Conservation (phyloP, 1,140 invertebrate species). For the Cephus cinctus region DNA sequence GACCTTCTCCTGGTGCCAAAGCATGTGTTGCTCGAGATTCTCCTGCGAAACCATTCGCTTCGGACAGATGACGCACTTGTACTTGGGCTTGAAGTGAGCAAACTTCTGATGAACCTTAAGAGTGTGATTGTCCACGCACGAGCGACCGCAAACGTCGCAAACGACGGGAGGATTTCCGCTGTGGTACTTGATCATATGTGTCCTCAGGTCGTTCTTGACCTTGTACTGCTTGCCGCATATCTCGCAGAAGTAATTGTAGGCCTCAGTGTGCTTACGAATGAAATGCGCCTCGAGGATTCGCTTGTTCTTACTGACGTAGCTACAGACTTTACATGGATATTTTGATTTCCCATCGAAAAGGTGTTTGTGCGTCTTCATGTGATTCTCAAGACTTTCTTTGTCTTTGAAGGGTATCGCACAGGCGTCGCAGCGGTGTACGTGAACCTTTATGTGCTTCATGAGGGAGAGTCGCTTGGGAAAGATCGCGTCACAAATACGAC, state of each 20-base stretch:
- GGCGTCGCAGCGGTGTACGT: slow-evolving; percentile 49
- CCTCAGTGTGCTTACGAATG: slow-evolving; percentile 55
- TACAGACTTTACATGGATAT: slow-evolving; percentile 45
- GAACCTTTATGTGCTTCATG: not conserved
- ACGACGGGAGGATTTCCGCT: slow-evolving; percentile 21
- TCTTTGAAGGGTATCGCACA: slow-evolving; percentile 52
- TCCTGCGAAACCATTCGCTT: slow-evolving; percentile 18
- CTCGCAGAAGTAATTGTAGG: slow-evolving; percentile 61
- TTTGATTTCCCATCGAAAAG: not conserved
- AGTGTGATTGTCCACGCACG: slow-evolving; percentile 26
- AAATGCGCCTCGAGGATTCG: slow-evolving; percentile 52
- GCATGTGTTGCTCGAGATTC: slow-evolving; percentile 55
- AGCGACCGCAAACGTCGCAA: slow-evolving; percentile 37
- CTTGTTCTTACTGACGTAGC: slow-evolving; percentile 53
- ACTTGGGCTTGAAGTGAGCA: slow-evolving; percentile 3
- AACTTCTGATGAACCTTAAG: slow-evolving; percentile 5
- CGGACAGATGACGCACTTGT: not conserved
- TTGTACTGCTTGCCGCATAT: slow-evolving; percentile 55
- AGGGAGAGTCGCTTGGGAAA: not conserved
- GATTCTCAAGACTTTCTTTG: slow-evolving; percentile 49
- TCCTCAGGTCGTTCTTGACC: slow-evolving; percentile 50
- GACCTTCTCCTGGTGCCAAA: slow-evolving; percentile 49
- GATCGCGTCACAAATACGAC: not conserved
- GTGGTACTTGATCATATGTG: slow-evolving; percentile 52
- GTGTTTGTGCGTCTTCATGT: slow-evolving; percentile 49